Conservation (phyloP, 2,888 invertebrate genomes). For the Sicus ferrugineus region DNA sequence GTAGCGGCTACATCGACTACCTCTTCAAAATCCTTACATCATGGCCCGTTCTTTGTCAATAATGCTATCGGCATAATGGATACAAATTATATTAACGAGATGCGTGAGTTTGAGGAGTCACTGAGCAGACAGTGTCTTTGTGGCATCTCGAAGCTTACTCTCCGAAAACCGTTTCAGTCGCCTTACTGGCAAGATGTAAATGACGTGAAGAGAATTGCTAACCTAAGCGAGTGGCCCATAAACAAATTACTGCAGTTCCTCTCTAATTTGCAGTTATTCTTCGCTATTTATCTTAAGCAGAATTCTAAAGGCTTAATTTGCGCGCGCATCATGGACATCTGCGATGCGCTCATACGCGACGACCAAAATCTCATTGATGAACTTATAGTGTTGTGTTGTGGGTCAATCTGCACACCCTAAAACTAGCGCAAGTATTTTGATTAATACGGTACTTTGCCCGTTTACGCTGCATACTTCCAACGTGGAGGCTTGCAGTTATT, state of each 20-base stretch:
- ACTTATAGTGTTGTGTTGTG: constrained; percentile 80
- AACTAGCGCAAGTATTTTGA: constrained; percentile 82
- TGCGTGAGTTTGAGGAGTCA: constrained; percentile 63
- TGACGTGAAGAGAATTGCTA: constrained; percentile 67
- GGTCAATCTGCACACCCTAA: constrained; percentile 79
- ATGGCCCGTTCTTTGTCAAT: background rate
- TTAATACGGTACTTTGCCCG: constrained; percentile 76
- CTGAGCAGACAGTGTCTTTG: constrained; percentile 82
- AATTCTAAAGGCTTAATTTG: constrained; percentile 84
- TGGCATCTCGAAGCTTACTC: constrained; percentile 74
- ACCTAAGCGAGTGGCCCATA: constrained; percentile 72
- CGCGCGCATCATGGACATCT: constrained; percentile 79
- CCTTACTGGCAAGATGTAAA: constrained; percentile 66
- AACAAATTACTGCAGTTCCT: constrained; percentile 78
- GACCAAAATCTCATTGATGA: constrained; percentile 86
- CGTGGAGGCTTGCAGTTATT: no score
- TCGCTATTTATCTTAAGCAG: constrained; percentile 85
- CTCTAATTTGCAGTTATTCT: constrained; percentile 82
- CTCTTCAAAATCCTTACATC: background rate
- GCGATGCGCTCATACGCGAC: constrained; percentile 80
- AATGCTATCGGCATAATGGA: background rate
- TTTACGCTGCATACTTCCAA: no score
- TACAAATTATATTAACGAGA: constrained; percentile 46
- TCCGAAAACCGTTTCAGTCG: constrained; percentile 77
- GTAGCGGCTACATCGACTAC: background rate